Percentiles rank a stretch among this genome's conserved stretches.
These are phyloP conservation scores for Rhizoglyphus robini DNA, from an alignment of 1,140 invertebrate genomes.

Conservation along the genomic window DNA sequence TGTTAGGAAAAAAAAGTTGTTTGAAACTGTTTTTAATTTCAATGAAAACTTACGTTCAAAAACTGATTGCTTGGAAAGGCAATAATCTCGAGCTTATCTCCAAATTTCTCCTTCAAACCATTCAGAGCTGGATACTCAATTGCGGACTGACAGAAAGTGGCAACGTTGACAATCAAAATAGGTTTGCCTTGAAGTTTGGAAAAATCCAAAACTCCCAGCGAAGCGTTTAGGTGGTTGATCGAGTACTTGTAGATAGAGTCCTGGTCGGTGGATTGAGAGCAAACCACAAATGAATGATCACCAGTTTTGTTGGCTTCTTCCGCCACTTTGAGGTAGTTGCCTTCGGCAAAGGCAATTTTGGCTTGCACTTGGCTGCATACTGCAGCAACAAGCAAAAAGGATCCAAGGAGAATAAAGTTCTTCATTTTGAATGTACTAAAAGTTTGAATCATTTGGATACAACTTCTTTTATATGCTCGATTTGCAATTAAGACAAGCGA, in stretches of 20 bases:
- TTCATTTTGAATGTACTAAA: too few relatives aligned
- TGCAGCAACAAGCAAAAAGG: too few relatives aligned
- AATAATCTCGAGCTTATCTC: constrained; percentile 34
- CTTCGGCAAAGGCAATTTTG: too few relatives aligned
- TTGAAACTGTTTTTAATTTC: background rate
- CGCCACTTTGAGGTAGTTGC: too few relatives aligned
- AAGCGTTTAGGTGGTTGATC: background rate
- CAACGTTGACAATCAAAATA: constrained; percentile 40
- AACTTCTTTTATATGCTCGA: too few relatives aligned
- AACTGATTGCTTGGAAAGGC: constrained; percentile 45
- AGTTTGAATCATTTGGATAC: too few relatives aligned
- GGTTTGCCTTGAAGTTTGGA: constrained; percentile 33
- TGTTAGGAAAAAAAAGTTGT: constrained; percentile 25
- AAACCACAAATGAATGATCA: constrained; percentile 1
- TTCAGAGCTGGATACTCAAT: constrained; percentile 37
- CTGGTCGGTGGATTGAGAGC: background rate
- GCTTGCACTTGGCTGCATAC: too few relatives aligned
- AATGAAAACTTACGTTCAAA: constrained; percentile 32
- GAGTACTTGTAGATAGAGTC: background rate
- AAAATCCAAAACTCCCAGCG: constrained; percentile 21
- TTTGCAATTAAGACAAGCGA: too few relatives aligned
- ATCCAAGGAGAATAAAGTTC: too few relatives aligned
- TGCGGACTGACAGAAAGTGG: constrained; percentile 41
- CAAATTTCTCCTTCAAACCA: constrained; percentile 34
- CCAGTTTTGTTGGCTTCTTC: background rate